Percentiles rank a stretch among this genome's conserved stretches.
Evolutionary conservation across 2,113 vertebrate species (phyloP).

Genomic region (human (Homo sapiens)): GRCh38 chr5:120759501-120760000

Average conservation of each 20-base stretch:
- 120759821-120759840: too few relatives aligned
- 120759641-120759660: neutral
- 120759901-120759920: neutral
- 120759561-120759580: neutral
- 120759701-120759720: neutral
- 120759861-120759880: neutral
- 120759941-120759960: neutral
- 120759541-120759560: neutral
- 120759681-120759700: neutral
- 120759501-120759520: neutral
- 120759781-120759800: neutral
- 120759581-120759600: neutral
- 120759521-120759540: neutral
- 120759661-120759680: neutral
- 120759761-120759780: neutral
- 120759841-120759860: neutral
- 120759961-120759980: neutral
- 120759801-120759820: neutral
- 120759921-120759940: neutral
- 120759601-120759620: neutral
- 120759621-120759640: neutral
- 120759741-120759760: neutral
- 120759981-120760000: neutral
- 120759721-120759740: neutral
- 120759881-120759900: neutral